Conservation (phyloP, 2,888 invertebrate species). For the Marronus borbonicus region DNA sequence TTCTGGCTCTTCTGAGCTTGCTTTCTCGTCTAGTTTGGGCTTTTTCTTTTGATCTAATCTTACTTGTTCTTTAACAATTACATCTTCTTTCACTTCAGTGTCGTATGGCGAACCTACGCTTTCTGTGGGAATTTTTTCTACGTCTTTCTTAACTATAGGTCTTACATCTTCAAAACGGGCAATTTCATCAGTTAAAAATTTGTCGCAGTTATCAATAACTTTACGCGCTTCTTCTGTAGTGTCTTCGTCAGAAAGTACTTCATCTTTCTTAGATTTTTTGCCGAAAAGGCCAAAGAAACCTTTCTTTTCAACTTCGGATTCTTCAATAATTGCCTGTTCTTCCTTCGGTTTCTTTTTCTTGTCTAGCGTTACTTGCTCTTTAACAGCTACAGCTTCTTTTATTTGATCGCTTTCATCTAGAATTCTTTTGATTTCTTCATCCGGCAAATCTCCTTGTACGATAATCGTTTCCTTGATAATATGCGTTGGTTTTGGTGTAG, state of each 20-base stretch:
- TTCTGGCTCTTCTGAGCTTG: conserved; percentile 54
- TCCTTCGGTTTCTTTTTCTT: conserved; percentile 51
- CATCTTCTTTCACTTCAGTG: conserved; percentile 16
- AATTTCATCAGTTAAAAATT: conserved; percentile 57
- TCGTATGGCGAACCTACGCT: no score
- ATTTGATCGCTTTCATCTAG: conserved; percentile 55
- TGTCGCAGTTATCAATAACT: conserved; percentile 48
- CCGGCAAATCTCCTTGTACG: conserved; percentile 18
- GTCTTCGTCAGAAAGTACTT: conserved; percentile 16
- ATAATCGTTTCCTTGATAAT: conserved; percentile 38
- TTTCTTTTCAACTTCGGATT: conserved; percentile 47
- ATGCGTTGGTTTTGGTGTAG: conserved; percentile 8
- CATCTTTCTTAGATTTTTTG: conserved; percentile 59
- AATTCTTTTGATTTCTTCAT: conserved; percentile 37
- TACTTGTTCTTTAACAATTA: conserved; percentile 14
- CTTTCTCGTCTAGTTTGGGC: conserved; percentile 65
- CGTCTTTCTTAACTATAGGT: conserved; percentile 31
- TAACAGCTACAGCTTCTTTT: conserved; percentile 57
- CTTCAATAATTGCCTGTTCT: conserved; percentile 2
- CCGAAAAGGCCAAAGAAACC: conserved; percentile 58
- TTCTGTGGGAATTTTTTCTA: no score
- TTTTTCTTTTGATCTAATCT: conserved; percentile 49
- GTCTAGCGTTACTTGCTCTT: conserved; percentile 25
- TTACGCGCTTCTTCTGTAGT: conserved; percentile 9
- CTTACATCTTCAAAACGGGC: conserved; percentile 54